Conservation (phyloP, 1,140 invertebrate genomes). For the Drosophila guanche region DNA sequence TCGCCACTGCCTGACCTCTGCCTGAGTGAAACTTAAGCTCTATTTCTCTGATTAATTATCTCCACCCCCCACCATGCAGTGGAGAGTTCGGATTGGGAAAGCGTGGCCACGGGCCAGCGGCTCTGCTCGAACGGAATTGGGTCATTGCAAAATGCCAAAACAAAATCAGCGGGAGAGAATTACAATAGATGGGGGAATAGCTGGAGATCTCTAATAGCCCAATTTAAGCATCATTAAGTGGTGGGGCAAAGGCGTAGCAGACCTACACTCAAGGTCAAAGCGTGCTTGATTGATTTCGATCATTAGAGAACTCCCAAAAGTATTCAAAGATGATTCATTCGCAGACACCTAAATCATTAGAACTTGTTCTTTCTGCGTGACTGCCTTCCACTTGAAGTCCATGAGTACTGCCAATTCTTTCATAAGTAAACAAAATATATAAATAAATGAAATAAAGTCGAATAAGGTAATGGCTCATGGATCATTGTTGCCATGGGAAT, state of each 20-base stretch:
- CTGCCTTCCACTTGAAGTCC: too few relatives aligned
- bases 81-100: constrained; percentile 49
- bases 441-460: too few relatives aligned
- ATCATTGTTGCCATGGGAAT: too few relatives aligned
- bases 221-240: constrained; percentile 14
- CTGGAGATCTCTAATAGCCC: constrained; percentile 23
- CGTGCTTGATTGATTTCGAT: background rate
- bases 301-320: constrained; percentile 17
- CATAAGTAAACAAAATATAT: too few relatives aligned
- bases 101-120: constrained; percentile 6
- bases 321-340: too few relatives aligned
- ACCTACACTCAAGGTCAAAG: constrained; percentile 23
- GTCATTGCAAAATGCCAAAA: constrained; percentile 55
- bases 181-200: constrained; percentile 14
- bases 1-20: too few relatives aligned
- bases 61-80: constrained; percentile 14
- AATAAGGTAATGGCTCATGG: too few relatives aligned
- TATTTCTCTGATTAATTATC: constrained; percentile 74
- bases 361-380: too few relatives aligned
- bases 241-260: constrained; percentile 10
- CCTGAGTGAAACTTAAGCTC: constrained; percentile 58
- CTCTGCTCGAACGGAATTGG: constrained; percentile 31
- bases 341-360: too few relatives aligned
- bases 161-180: constrained; percentile 30
- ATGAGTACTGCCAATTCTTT: too few relatives aligned